These are phyloP conservation scores for Mustelus asterias DNA, from an alignment of 2,113 vertebrate genomes.

Conservation along the genomic window DNA sequence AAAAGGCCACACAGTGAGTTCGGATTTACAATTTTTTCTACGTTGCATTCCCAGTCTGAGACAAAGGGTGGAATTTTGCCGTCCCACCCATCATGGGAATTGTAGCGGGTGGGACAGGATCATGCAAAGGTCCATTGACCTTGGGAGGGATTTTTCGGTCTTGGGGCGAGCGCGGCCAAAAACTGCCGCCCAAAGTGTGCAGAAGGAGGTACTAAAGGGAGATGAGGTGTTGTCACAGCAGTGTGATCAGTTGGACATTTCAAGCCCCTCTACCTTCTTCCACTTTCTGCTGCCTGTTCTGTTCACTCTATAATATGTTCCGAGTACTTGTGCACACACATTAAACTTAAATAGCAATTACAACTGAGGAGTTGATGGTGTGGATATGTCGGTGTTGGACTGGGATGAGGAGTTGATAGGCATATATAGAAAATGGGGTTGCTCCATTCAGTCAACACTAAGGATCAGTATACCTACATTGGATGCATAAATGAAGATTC, in stretches of 20 bases:
- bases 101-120: no score
- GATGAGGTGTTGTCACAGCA: background rate
- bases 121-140: no score
- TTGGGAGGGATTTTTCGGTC: no score
- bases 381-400: no score
- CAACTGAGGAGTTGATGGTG: background rate
- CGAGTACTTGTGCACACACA: background rate
- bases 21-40: background rate
- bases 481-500: background rate
- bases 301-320: background rate
- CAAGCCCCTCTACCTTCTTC: background rate
- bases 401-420: background rate
- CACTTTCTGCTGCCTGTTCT: background rate
- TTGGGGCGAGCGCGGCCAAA: no score
- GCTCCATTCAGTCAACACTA: background rate
- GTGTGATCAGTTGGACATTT: background rate
- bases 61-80: background rate
- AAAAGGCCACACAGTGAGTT: background rate
- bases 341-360: background rate
- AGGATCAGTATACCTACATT: background rate
- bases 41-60: background rate
- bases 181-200: no score
- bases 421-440: background rate
- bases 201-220: background rate
- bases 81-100: no score